Evolutionary conservation across 2,113 vertebrate genomes (phyloP).

Genomic region (Mus pahari): DNA sequence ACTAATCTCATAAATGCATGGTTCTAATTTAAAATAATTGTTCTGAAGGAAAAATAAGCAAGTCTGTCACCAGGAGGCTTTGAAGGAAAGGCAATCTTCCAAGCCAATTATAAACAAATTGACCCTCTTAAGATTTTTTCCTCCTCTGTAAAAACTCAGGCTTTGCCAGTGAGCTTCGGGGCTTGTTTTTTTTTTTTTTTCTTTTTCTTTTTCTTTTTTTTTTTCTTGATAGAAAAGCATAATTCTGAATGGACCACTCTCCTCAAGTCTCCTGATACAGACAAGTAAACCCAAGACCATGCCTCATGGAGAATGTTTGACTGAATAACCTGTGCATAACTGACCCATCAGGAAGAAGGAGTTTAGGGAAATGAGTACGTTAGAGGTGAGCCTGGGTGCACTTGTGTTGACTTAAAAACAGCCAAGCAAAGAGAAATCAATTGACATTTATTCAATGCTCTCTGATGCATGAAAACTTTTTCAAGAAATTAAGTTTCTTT

Average conservation of each 20-base stretch:
- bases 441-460: slow-evolving; percentile 75
- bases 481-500: slow-evolving; percentile 74
- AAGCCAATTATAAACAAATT: slow-evolving; percentile 80
- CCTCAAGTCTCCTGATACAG: slow-evolving; percentile 61
- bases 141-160: slow-evolving; percentile 79
- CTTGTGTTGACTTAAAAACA: slow-evolving; percentile 71
- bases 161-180: slow-evolving; percentile 65
- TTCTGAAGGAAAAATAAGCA: slow-evolving; percentile 77
- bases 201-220: slow-evolving; percentile 41
- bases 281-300: slow-evolving; percentile 71
- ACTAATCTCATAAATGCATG: slow-evolving; percentile 55
- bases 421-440: slow-evolving; percentile 71
- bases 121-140: slow-evolving; percentile 72
- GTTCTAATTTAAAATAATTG: slow-evolving; percentile 75
- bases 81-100: slow-evolving; percentile 71
- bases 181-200: neutral
- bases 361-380: slow-evolving; percentile 61
- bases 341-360: slow-evolving; percentile 73
- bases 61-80: slow-evolving; percentile 60
- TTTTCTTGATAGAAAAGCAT: slow-evolving; percentile 59
- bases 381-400: slow-evolving; percentile 27
- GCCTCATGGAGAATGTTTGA: slow-evolving; percentile 69
- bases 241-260: slow-evolving; percentile 73
- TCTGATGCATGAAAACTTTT: slow-evolving; percentile 76
- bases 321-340: slow-evolving; percentile 72